phyloP scores from a whole-genome alignment of 2,797 vertebrate species.

The Astyanax mexicanus region DNA sequence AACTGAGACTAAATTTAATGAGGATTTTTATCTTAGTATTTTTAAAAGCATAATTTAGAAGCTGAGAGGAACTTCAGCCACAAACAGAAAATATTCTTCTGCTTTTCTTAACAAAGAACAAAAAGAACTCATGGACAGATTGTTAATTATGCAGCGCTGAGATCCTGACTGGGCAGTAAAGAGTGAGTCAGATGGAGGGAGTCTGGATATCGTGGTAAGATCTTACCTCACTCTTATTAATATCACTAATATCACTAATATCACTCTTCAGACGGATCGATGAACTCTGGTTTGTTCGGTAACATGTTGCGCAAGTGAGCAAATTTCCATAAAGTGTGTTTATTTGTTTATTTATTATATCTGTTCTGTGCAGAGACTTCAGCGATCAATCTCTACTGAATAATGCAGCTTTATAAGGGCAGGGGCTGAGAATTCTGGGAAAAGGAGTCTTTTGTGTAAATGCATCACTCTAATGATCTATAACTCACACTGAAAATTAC shows the following conservation, averaged over 20 bases:
- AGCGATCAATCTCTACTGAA: slow-evolving; percentile 67
- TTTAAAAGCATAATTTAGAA: too few species aligned
- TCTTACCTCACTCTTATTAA: slow-evolving; percentile 58
- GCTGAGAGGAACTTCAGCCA: too few species aligned
- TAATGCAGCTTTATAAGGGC: slow-evolving; percentile 48
- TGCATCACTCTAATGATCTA: slow-evolving; percentile 21
- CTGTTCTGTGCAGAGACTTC: slow-evolving; percentile 59
- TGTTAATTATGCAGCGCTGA: slow-evolving; percentile 67
- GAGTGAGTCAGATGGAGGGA: slow-evolving; percentile 33
- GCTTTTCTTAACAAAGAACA: slow-evolving; percentile 55
- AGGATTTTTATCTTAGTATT: too few species aligned
- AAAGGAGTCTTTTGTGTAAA: slow-evolving; percentile 19
- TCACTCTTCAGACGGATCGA: slow-evolving; percentile 72
- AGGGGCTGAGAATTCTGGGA: slow-evolving; percentile 51
- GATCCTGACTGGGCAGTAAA: slow-evolving; percentile 47
- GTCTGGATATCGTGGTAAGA: slow-evolving; percentile 36
- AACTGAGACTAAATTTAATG: too few species aligned
- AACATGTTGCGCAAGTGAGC: slow-evolving; percentile 68
- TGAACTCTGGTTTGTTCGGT: slow-evolving; percentile 69
- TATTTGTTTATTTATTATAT: slow-evolving; percentile 77
- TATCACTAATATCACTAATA: too few species aligned
- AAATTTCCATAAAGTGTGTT: slow-evolving; percentile 75
- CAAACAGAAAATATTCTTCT: not conserved
- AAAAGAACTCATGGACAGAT: slow-evolving; percentile 62
- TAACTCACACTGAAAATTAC: slow-evolving; percentile 39